Conservation (phyloP, 2,797 vertebrate species). For the Lacerta agilis region DNA sequence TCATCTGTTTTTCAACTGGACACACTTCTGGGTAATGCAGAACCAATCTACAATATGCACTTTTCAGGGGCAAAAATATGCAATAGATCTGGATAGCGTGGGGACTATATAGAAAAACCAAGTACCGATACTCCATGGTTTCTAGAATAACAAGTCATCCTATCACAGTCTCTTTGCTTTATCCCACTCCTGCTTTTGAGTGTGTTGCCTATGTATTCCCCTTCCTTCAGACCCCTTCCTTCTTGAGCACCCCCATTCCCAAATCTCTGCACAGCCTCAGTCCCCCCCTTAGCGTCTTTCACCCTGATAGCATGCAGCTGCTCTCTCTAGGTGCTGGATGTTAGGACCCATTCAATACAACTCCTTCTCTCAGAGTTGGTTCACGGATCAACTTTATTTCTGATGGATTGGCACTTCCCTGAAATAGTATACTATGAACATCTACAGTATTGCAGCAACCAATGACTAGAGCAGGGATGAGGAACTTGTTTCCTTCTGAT, state of each 20-base stretch:
- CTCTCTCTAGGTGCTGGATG: not conserved
- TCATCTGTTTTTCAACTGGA: too few relatives aligned
- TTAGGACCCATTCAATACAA: not conserved
- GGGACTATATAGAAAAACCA: too few relatives aligned
- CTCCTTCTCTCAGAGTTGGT: not conserved
- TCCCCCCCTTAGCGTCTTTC: not conserved
- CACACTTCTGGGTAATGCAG: too few relatives aligned
- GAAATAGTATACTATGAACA: not conserved
- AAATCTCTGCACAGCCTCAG: not conserved
- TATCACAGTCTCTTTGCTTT: too few relatives aligned
- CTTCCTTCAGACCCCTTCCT: not conserved
- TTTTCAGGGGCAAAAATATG: too few relatives aligned
- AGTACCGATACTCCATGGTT: too few relatives aligned
- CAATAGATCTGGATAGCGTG: too few relatives aligned
- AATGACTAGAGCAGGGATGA: not conserved
- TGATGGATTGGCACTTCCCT: not conserved
- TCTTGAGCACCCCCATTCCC: not conserved
- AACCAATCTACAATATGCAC: too few relatives aligned
- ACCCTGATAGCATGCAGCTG: not conserved
- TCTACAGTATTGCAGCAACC: not conserved
- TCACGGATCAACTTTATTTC: not conserved
- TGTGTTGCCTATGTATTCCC: not conserved
- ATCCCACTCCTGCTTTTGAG: not conserved
- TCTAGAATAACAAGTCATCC: too few relatives aligned
- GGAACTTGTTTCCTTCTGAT: not conserved